phyloP scores from a whole-genome alignment of 2,888 invertebrate genomes.

The Drosophila setosimentum region DNA sequence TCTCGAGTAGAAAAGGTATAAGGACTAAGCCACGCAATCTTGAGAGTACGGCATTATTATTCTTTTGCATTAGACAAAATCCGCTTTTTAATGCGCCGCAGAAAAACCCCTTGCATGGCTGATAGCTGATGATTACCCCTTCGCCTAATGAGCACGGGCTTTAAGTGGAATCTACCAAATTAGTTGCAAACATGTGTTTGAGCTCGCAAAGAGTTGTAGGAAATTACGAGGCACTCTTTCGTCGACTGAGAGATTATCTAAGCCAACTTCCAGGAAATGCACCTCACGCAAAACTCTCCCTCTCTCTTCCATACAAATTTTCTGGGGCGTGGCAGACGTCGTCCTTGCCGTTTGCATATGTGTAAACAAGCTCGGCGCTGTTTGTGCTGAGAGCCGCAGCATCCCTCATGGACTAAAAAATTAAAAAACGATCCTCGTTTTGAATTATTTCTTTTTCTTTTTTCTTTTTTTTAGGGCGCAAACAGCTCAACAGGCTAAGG shows the following conservation, averaged over 20 bases:
- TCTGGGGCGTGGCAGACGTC: constrained; percentile 44
- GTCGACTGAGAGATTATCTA: constrained; percentile 24
- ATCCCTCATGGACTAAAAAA: constrained; percentile 52
- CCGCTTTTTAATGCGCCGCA: constrained; percentile 56
- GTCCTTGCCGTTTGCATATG: constrained; percentile 34
- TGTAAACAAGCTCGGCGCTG: constrained; percentile 47
- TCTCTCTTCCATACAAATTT: constrained; percentile 16
- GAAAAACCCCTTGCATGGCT: constrained; percentile 38
- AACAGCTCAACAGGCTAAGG: constrained; percentile 49
- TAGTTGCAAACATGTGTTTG: constrained; percentile 29
- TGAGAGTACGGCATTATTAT: constrained; percentile 20
- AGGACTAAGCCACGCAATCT: constrained; percentile 51
- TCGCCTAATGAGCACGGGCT: constrained; percentile 53
- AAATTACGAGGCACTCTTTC: constrained; percentile 26
- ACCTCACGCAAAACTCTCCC: constrained; percentile 9
- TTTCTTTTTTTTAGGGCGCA: constrained; percentile 46
- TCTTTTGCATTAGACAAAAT: constrained; percentile 52
- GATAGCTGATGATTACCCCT: constrained; percentile 42
- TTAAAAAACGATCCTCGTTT: constrained; percentile 7
- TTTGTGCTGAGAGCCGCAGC: constrained; percentile 52
- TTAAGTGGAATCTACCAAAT: constrained; percentile 15
- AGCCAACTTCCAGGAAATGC: constrained; percentile 41
- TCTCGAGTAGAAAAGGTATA: constrained; percentile 20
- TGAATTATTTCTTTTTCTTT: not conserved
- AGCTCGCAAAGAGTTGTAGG: constrained; percentile 48